phyloP scores from a whole-genome alignment of 2,888 invertebrate genomes.

The Gastrophysa polygoni region DNA sequence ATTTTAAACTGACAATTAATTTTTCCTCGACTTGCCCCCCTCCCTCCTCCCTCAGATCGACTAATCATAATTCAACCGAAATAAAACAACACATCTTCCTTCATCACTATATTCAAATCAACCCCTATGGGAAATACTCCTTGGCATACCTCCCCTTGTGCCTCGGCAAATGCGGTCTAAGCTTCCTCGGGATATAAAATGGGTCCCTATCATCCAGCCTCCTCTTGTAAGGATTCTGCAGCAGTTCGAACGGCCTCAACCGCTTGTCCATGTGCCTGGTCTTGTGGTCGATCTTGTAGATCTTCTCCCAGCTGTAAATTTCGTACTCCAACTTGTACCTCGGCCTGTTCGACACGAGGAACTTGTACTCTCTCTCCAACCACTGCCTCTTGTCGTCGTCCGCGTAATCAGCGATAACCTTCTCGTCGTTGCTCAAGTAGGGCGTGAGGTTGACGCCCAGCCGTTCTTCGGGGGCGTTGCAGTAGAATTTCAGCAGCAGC shows the following conservation, averaged over 20 bases:
- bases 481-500: slow-evolving; percentile 74
- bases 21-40: no score
- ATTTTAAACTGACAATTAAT: no score
- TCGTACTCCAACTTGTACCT: slow-evolving; percentile 69
- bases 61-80: not conserved
- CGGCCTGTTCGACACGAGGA: slow-evolving; percentile 71
- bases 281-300: slow-evolving; percentile 76
- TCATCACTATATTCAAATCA: not conserved
- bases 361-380: slow-evolving; percentile 72
- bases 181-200: slow-evolving; percentile 71
- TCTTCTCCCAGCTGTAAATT: slow-evolving; percentile 80
- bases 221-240: slow-evolving; percentile 67
- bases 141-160: slow-evolving; percentile 68
- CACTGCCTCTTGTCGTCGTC: slow-evolving; percentile 72
- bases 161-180: slow-evolving; percentile 67
- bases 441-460: slow-evolving; percentile 72
- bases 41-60: no score
- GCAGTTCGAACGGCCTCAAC: slow-evolving; percentile 72
- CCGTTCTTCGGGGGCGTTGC: slow-evolving; percentile 69
- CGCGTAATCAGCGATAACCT: slow-evolving; percentile 69
- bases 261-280: slow-evolving; percentile 72
- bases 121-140: slow-evolving; percentile 68
- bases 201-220: slow-evolving; percentile 71
- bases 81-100: not conserved
- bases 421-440: slow-evolving; percentile 67